These are phyloP conservation scores for Pachymerium ferrugineum DNA, from an alignment of 2,888 invertebrate species.

Conservation along the genomic window DNA sequence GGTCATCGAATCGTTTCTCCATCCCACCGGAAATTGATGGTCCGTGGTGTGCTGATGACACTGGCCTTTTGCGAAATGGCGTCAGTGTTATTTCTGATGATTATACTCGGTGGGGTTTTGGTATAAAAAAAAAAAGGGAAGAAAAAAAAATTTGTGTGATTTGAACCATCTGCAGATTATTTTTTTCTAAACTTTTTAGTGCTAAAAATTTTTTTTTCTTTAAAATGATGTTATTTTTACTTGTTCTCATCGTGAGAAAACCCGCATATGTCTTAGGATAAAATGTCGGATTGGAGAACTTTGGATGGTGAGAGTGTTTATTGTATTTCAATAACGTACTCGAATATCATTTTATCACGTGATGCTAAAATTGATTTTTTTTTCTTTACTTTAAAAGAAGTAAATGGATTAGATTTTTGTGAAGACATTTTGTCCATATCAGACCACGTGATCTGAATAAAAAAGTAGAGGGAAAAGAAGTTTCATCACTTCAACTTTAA, in stretches of 20 bases:
- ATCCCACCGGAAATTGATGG: background rate
- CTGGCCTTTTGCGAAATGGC: background rate
- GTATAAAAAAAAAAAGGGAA: background rate
- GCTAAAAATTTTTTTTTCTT: background rate
- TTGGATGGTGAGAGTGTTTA: background rate
- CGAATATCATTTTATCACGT: too few relatives aligned
- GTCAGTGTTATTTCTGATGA: background rate
- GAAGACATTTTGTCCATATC: background rate
- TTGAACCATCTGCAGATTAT: background rate
- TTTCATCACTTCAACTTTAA: constrained; percentile 6
- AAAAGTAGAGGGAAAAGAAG: constrained; percentile 1
- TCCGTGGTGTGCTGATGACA: background rate
- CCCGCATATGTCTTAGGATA: background rate
- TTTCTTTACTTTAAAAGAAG: background rate
- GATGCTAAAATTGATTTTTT: background rate
- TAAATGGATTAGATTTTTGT: background rate
- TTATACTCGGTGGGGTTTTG: background rate
- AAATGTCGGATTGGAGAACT: background rate
- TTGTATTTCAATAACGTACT: background rate
- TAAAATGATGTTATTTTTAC: background rate
- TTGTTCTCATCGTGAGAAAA: background rate
- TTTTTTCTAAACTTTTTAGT: background rate
- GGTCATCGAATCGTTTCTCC: constrained; percentile 2
- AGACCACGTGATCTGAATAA: background rate
- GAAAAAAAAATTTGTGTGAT: background rate